These are phyloP conservation scores for Rhineura floridana DNA, from an alignment of 2,113 vertebrate species.

Conservation along the genomic window DNA sequence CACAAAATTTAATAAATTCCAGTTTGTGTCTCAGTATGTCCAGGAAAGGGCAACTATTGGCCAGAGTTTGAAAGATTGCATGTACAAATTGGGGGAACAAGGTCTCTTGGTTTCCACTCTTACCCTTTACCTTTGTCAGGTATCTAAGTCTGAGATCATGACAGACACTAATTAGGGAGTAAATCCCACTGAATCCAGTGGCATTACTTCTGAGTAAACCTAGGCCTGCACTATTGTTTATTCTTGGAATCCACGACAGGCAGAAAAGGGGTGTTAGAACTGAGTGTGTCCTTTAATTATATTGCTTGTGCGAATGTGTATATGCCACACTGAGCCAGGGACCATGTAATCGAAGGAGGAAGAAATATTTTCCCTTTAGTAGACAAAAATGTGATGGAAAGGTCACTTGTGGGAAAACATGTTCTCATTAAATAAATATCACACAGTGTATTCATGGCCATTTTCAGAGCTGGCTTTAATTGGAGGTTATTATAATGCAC, in stretches of 20 bases:
- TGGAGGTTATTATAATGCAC: constrained; percentile 31
- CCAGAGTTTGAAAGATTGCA: not conserved
- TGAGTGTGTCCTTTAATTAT: not conserved
- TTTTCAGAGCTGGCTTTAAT: constrained; percentile 49
- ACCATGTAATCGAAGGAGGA: not conserved
- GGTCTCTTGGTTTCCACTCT: not conserved
- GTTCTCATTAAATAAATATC: constrained; percentile 51
- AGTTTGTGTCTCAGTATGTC: not conserved
- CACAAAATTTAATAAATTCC: not conserved
- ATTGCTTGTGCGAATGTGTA: not conserved
- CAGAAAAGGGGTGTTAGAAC: not conserved
- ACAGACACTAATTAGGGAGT: not conserved
- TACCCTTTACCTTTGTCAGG: not conserved
- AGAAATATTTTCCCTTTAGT: constrained; percentile 27
- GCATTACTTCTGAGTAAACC: not conserved
- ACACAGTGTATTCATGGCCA: constrained; percentile 12
- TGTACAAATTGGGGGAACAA: not conserved
- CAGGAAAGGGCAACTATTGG: not conserved
- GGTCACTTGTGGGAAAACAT: constrained; percentile 32
- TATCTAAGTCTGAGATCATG: not conserved
- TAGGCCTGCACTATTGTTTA: not conserved
- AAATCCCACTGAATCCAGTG: not conserved
- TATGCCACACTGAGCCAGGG: not conserved
- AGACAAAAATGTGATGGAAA: constrained; percentile 35
- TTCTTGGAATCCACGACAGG: constrained; percentile 3